Conservation (phyloP, 1,140 invertebrate genomes). For the Drosophila erecta region DNA sequence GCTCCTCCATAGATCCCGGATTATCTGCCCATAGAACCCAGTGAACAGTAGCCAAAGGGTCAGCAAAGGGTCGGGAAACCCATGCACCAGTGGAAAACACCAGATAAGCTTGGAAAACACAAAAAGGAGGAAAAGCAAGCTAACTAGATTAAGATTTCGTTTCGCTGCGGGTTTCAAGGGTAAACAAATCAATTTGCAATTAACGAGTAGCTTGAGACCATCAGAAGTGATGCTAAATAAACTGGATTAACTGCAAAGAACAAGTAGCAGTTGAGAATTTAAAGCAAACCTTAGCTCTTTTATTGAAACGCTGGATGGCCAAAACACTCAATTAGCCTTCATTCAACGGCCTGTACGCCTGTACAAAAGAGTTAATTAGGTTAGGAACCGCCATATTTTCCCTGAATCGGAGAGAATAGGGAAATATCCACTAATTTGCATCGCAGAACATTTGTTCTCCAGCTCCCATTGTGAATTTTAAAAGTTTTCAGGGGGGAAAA, state of each 20-base stretch:
- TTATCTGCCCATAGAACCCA: conserved; percentile 24
- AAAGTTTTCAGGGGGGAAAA: conserved; percentile 23
- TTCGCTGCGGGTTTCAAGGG: neutral
- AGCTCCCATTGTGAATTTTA: conserved; percentile 18
- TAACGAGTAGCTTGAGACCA: neutral
- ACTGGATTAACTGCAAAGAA: too few species aligned
- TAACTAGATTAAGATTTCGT: neutral
- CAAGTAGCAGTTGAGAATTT: too few species aligned
- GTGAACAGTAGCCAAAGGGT: conserved; percentile 39
- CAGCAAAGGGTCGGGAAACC: conserved; percentile 26
- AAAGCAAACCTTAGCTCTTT: neutral
- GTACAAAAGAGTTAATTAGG: conserved; percentile 22
- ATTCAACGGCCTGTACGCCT: neutral
- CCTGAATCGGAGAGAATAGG: conserved; percentile 11
- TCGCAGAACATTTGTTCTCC: conserved; percentile 33
- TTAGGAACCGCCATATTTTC: conserved; percentile 13
- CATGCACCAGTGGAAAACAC: neutral
- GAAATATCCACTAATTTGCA: conserved; percentile 39
- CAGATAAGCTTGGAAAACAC: conserved; percentile 11
- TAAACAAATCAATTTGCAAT: conserved; percentile 5
- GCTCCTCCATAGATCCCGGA: conserved; percentile 35
- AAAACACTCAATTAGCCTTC: neutral
- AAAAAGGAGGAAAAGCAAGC: neutral
- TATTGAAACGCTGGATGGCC: neutral
- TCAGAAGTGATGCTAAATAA: too few species aligned